A percentile compares a stretch with the other conserved stretches of the same genome.
Conservation (phyloP, 2,113 vertebrate genomes). For the Apistogramma diplotaenia region DNA sequence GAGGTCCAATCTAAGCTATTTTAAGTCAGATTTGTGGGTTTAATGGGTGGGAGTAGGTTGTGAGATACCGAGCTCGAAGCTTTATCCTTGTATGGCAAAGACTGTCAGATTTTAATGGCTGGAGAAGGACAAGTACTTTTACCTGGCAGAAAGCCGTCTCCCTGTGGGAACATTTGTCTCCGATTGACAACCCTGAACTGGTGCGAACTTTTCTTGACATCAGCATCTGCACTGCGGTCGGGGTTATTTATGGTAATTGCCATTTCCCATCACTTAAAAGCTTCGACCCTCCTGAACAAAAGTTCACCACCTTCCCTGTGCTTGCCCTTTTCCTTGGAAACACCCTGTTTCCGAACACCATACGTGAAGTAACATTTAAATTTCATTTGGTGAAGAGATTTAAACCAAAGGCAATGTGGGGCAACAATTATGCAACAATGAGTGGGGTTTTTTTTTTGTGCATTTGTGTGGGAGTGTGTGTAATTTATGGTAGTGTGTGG, state of each 20-base stretch:
- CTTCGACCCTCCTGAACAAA: constrained; percentile 7
- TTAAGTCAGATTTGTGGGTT: neutral
- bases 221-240: neutral
- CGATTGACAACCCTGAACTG: constrained; percentile 9
- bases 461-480: neutral
- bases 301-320: neutral
- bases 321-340: neutral
- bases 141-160: neutral
- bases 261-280: constrained; percentile 3
- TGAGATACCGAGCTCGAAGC: neutral
- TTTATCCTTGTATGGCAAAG: neutral
- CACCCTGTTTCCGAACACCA: neutral
- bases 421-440: neutral
- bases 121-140: neutral
- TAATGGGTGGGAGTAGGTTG: neutral
- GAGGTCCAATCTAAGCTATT: neutral
- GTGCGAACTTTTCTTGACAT: constrained; percentile 1
- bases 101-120: neutral
- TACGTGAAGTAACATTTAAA: neutral
- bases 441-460: neutral
- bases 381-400: neutral
- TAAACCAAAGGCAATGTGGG: neutral
- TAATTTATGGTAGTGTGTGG: neutral
- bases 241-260: constrained; percentile 19
- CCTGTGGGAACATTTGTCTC: neutral